Evolutionary conservation across 2,797 vertebrate genomes (phyloP).

Genomic region (Onychomys leucogaster): DNA sequence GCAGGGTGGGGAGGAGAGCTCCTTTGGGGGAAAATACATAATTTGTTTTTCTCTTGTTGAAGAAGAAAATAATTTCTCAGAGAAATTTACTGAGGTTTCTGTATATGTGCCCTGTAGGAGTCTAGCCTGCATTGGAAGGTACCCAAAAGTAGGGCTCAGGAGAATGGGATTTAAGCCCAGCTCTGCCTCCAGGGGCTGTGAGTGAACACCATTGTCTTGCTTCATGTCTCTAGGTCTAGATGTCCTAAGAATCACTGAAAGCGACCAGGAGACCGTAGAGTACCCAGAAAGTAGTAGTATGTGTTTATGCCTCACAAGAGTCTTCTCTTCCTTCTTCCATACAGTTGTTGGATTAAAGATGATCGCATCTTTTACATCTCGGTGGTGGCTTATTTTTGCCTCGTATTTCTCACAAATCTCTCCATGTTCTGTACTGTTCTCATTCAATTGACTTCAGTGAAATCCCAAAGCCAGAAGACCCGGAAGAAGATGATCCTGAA

Average conservation of each 20-base stretch:
- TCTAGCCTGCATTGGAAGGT: not conserved
- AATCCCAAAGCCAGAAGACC: slow-evolving; percentile 84
- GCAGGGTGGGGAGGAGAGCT: not conserved
- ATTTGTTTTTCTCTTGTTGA: slow-evolving; percentile 55
- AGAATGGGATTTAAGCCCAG: not conserved
- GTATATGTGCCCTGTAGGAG: not conserved
- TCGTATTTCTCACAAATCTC: slow-evolving; percentile 92
- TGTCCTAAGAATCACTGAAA: not conserved
- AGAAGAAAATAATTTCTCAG: slow-evolving; percentile 31
- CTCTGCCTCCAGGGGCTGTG: not conserved
- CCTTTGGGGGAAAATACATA: not conserved
- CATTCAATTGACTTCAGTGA: slow-evolving; percentile 90
- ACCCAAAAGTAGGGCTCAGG: not conserved
- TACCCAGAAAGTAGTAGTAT: not conserved
- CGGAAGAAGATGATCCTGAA: slow-evolving; percentile 79
- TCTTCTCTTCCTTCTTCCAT: slow-evolving; percentile 65
- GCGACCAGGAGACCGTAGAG: not conserved
- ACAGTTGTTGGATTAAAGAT: slow-evolving; percentile 95
- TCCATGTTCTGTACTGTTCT: slow-evolving; percentile 92
- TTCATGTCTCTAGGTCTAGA: not conserved
- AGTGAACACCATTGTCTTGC: not conserved
- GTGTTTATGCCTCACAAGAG: slow-evolving; percentile 45
- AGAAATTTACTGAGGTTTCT: slow-evolving; percentile 24
- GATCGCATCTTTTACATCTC: slow-evolving; percentile 90
- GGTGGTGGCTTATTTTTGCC: slow-evolving; percentile 89